Evolutionary conservation across 2,113 vertebrate genomes (phyloP), one percentile per base, ranked within the genome.

Genomic region (Rhabdomys dilectus): DNA sequence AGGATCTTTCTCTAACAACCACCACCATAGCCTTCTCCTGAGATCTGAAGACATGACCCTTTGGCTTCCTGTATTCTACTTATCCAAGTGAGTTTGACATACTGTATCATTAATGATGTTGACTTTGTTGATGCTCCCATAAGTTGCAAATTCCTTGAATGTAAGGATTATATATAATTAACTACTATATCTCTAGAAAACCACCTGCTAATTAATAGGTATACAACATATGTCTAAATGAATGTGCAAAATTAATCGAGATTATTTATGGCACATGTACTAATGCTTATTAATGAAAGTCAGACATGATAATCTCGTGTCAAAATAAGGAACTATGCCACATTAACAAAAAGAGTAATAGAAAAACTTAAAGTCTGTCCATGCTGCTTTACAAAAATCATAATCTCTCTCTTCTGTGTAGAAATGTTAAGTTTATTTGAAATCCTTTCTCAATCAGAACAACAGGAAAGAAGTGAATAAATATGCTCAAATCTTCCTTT

Each of bases 401-500:
- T 31, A 22, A 82, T 68, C 84, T 62, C 7, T 72, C 4, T 68
- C 39, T 19, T 93, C 7, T 62, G 31, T 60, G 90, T 56, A 42
- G 72, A 70, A 48, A 68, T 51, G 91, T 82, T 68, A 19, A 85
- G 51, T 77, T 76, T 10, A 95, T 70, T 70, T 94, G 51, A 97
- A 95, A 77, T 16, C 4, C 22, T 85, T 88, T 70, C 12, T 94
- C 24, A 81, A 53, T 85, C 93, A 48, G 21, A 78, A 17, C 29
- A 84, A 85, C 1, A 80, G 34, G 3, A 88, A 87, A 87, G 48
- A 66, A 86, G 84, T 48, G 48, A 19, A 72, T 19, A 70, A n/a
- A 36, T 26, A 68, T 72, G 73, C 93, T 9, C 56, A 84, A 93
- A 6, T 10, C 16, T 16, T 72, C 4, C 39, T 77, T 82, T 84